These are phyloP conservation scores for Melanotaenia boesemani DNA, from an alignment of 2,797 vertebrate species.

Conservation along the genomic window DNA sequence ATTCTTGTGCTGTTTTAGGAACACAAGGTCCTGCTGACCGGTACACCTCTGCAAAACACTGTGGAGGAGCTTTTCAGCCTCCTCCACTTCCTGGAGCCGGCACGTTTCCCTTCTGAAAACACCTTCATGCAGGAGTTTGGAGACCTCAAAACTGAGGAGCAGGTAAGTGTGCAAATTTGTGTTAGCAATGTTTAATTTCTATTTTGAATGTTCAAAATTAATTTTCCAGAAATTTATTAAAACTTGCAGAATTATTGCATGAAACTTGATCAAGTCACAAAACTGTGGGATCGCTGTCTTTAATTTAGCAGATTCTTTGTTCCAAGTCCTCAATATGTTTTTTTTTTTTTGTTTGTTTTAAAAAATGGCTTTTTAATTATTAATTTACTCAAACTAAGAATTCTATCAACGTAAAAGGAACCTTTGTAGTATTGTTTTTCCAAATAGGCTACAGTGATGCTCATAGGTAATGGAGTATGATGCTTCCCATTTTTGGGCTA, in stretches of 20 bases:
- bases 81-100: slow-evolving; percentile 96
- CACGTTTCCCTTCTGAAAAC: slow-evolving; percentile 94
- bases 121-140: slow-evolving; percentile 99
- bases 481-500: neutral
- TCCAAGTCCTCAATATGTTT: neutral
- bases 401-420: too few species aligned
- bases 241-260: neutral
- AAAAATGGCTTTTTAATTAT: too few species aligned
- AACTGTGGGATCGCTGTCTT: too few species aligned
- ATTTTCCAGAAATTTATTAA: neutral
- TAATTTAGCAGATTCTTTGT: too few species aligned
- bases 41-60: slow-evolving; percentile 98
- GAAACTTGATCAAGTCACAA: neutral
- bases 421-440: too few species aligned
- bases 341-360: too few species aligned
- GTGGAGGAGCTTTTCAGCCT: slow-evolving; percentile 99
- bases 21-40: slow-evolving; percentile 96
- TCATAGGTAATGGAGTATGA: too few species aligned
- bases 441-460: too few species aligned
- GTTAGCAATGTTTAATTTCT: neutral
- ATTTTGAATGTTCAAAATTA: neutral
- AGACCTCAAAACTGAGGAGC: slow-evolving; percentile 97
- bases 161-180: slow-evolving; percentile 80
- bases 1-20: slow-evolving; percentile 82
- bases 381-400: too few species aligned